These are phyloP conservation scores for Capitulum mitella DNA, from an alignment of 2,888 invertebrate species.

Conservation along the genomic window DNA sequence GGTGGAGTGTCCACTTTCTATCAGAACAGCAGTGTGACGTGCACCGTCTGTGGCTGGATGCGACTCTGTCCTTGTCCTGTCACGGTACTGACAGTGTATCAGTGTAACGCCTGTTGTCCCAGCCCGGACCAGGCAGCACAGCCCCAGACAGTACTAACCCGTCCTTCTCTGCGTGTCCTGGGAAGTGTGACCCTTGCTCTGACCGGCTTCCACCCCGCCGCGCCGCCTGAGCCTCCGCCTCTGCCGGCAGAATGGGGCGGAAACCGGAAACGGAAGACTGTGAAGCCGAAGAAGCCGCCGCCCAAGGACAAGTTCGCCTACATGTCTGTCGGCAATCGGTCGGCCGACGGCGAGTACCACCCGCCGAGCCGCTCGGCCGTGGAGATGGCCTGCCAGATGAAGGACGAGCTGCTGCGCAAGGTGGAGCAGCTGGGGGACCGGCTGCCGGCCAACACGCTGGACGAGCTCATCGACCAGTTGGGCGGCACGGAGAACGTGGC, in stretches of 20 bases:
- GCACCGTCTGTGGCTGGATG: too few species aligned
- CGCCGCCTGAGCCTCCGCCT: neutral
- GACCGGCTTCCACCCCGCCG: too few species aligned
- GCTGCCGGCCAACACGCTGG: constrained; percentile 93
- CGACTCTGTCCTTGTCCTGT: too few species aligned
- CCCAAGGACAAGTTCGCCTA: constrained; percentile 49
- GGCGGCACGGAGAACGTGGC: constrained; percentile 98
- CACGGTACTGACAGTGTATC: too few species aligned
- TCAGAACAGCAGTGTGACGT: too few species aligned
- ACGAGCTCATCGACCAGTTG: constrained; percentile 95
- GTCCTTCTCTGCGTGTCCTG: too few species aligned
- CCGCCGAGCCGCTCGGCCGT: constrained; percentile 54
- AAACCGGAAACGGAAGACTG: neutral
- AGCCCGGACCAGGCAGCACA: too few species aligned
- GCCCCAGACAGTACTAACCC: too few species aligned
- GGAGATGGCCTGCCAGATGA: constrained; percentile 84
- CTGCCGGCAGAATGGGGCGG: neutral
- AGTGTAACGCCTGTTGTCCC: too few species aligned
- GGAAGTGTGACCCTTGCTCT: too few species aligned
- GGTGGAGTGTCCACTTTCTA: too few species aligned
- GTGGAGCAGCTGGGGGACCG: constrained; percentile 78
- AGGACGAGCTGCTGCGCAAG: constrained; percentile 75
- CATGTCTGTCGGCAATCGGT: constrained; percentile 34
- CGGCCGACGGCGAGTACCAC: constrained; percentile 37
- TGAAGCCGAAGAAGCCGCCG: constrained; percentile 50